These are phyloP conservation scores for Aurelia aurita complex sp. Pacific DNA, from an alignment of 30 jellyfish, hydroid and myxozoan genomes.

Conservation along the genomic window DNA sequence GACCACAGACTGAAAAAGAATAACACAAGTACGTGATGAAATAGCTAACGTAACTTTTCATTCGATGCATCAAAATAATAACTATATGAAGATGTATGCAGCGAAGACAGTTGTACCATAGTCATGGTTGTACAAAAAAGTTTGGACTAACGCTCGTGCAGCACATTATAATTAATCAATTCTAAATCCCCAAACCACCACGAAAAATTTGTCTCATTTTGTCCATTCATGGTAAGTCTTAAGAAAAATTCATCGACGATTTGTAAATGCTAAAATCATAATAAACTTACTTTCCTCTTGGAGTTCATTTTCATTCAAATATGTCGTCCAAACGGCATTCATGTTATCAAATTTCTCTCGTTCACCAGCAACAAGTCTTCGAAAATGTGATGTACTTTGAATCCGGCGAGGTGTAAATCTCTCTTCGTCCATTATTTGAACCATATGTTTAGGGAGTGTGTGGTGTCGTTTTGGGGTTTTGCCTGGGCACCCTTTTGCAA, in stretches of 20 bases:
- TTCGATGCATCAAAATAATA: too few relatives aligned
- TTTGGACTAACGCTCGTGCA: too few relatives aligned
- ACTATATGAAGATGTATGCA: too few relatives aligned
- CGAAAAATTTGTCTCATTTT: too few relatives aligned
- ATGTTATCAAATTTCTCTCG: constrained; percentile 28
- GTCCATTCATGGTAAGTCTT: too few relatives aligned
- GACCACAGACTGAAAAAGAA: constrained; percentile 66
- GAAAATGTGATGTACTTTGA: constrained; percentile 53
- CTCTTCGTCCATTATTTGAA: constrained; percentile 6
- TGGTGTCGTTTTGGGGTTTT: constrained; percentile 26
- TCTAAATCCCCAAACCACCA: too few relatives aligned
- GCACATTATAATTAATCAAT: too few relatives aligned
- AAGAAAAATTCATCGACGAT: too few relatives aligned
- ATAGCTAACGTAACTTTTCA: too few relatives aligned
- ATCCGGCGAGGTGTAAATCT: constrained; percentile 58
- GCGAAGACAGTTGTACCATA: too few relatives aligned
- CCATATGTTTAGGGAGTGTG: constrained; percentile 8
- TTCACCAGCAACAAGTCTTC: constrained; percentile 52
- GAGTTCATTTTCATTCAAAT: constrained; percentile 35
- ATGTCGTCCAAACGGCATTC: constrained; percentile 49
- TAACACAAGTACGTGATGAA: neutral
- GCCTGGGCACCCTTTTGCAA: constrained; percentile 20
- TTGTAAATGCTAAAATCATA: too few relatives aligned
- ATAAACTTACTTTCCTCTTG: constrained; percentile 76
- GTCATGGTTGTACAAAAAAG: too few relatives aligned